These are phyloP conservation scores for Drosophila funebris DNA, from an alignment of 1,140 invertebrate species.

Conservation along the genomic window DNA sequence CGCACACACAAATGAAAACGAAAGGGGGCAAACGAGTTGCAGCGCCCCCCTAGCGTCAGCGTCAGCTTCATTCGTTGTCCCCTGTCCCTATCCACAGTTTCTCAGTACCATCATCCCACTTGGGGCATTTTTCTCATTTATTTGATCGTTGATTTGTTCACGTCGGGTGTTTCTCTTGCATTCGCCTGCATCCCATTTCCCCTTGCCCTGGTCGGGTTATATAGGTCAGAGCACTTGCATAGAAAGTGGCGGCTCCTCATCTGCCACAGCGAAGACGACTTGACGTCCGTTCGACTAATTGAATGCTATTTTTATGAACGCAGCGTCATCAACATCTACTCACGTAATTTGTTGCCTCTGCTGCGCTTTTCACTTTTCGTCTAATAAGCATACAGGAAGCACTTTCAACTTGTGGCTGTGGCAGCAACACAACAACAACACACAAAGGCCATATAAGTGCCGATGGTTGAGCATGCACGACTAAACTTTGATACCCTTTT, in stretches of 20 bases:
- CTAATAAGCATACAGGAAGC: slow-evolving; percentile 79
- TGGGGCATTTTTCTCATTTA: slow-evolving; percentile 70
- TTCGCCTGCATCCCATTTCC: slow-evolving; percentile 56
- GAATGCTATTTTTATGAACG: slow-evolving; percentile 75
- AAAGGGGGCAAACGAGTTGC: slow-evolving; percentile 58
- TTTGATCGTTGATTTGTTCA: slow-evolving; percentile 69
- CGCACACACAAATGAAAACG: slow-evolving; percentile 65
- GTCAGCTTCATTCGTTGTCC: too few species aligned
- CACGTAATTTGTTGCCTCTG: slow-evolving; percentile 22
- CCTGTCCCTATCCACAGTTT: background rate
- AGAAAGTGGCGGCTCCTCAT: slow-evolving; percentile 66
- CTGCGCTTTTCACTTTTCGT: slow-evolving; percentile 70
- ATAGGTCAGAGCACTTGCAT: slow-evolving; percentile 78
- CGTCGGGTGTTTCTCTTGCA: slow-evolving; percentile 41
- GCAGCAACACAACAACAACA: slow-evolving; percentile 16
- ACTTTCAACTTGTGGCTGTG: slow-evolving; percentile 60
- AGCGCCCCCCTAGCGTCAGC: slow-evolving; percentile 3
- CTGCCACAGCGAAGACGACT: slow-evolving; percentile 15
- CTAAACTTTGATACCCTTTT: slow-evolving; percentile 7
- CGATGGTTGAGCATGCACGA: background rate
- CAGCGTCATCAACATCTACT: slow-evolving; percentile 52
- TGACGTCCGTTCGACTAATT: slow-evolving; percentile 66
- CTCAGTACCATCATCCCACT: background rate
- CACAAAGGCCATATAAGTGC: slow-evolving; percentile 11
- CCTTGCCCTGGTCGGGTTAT: slow-evolving; percentile 56